Evolutionary conservation across 2,888 invertebrate species (phyloP).

Genomic region (Dicycla oo): DNA sequence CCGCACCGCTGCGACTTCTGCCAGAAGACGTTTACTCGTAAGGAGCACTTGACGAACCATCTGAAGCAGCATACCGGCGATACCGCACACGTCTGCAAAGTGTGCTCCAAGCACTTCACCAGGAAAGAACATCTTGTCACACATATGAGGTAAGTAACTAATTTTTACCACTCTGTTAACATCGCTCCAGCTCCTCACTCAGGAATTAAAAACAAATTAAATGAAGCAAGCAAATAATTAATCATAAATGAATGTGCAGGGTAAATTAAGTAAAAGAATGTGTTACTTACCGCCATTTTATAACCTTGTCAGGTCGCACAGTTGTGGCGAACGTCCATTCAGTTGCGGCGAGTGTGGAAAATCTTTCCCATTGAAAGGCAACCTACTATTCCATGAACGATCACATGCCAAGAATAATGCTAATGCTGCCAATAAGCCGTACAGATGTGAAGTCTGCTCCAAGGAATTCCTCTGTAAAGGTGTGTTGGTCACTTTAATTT

Average conservation of each 20-base stretch:
- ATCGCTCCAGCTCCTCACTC: too few species aligned
- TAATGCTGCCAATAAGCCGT: conserved; percentile 90
- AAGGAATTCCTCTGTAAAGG: conserved; percentile 97
- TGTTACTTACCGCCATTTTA: neutral
- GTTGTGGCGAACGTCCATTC: conserved; percentile 94
- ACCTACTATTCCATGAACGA: conserved; percentile 95
- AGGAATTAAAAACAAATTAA: neutral
- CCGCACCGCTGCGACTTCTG: conserved; percentile 94
- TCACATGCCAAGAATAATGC: conserved; percentile 95
- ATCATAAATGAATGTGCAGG: neutral
- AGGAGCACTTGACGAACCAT: conserved; percentile 93
- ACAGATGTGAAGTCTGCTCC: conserved; percentile 95
- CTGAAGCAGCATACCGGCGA: conserved; percentile 93
- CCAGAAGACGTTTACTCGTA: conserved; percentile 93
- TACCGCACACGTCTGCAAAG: conserved; percentile 93
- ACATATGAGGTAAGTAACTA: conserved; percentile 92
- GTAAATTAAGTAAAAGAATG: neutral
- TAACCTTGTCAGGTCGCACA: conserved; percentile 87
- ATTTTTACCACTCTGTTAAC: neutral
- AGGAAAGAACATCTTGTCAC: conserved; percentile 94
- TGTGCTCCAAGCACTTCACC: conserved; percentile 94
- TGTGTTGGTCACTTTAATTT: conserved; percentile 46
- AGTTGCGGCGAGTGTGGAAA: conserved; percentile 96
- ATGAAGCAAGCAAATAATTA: neutral
- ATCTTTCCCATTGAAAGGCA: conserved; percentile 96